These are phyloP conservation scores for Glareola pratincola DNA, from an alignment of 2,113 vertebrate species.

Conservation along the genomic window DNA sequence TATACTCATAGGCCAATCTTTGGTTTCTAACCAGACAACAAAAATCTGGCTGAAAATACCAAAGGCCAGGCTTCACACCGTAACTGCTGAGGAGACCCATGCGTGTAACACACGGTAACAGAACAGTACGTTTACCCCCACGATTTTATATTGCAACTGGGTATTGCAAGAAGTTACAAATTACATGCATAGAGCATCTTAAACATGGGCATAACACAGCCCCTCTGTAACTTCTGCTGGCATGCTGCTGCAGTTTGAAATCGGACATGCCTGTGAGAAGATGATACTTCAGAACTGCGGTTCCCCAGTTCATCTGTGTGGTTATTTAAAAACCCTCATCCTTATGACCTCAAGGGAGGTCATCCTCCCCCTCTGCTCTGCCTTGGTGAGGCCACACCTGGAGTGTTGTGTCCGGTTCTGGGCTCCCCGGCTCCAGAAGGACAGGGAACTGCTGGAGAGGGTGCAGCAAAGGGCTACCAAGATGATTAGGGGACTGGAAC, in stretches of 20 bases:
- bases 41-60: neutral
- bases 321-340: neutral
- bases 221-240: neutral
- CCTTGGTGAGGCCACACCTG: too few relatives aligned
- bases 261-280: neutral
- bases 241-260: neutral
- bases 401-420: too few relatives aligned
- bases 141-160: neutral
- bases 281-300: neutral
- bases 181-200: neutral
- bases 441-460: too few relatives aligned
- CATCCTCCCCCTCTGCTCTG: too few relatives aligned
- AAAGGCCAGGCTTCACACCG: neutral
- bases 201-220: neutral
- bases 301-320: neutral
- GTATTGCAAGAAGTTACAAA: neutral
- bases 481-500: too few relatives aligned
- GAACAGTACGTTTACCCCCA: fast-evolving
- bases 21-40: neutral
- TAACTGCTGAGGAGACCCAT: neutral
- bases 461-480: too few relatives aligned
- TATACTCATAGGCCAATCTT: neutral
- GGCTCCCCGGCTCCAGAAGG: too few relatives aligned
- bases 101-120: fast-evolving
- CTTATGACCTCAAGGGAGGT: too few relatives aligned